Base-by-base conservation (phyloP, 2,888 invertebrate genomes). In the Scaptomyza polygonia region DNA sequence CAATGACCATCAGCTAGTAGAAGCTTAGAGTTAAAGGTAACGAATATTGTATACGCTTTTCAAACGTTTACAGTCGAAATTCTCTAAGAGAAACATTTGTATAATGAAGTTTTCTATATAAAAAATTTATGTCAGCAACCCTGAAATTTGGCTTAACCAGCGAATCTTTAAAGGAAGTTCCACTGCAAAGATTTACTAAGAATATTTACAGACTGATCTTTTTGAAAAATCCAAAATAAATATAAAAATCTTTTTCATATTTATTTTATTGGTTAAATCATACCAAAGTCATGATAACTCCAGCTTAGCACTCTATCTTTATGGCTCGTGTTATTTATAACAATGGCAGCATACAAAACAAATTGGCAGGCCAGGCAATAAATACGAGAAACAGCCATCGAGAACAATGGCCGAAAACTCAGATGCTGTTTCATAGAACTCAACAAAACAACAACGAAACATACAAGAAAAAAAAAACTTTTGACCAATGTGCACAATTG, bases 401-500 rank as follows among this genome's bases (percentile, higher is more conserved):
- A 82, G 68, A 70, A 69, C 64, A 85, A 87, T 87, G 53, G 16
- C 39, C 39, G 16, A 39, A 39, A 25, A 48, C 42, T 44, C 48
- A 34, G 43, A 44, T 30, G 51, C n/a, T 34, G 34, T n/a, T 3
- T 14, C 51, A 47, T 57, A 42, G 30, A 18, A 52, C 39, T 42
- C 48, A 36, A 56, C 36, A 55, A 43, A 63, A 43, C 29, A 40
- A 21, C 21, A 67, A 39, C n/a, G 67, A 62, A 59, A 49, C 52
- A 71, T 72, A 30, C 47, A 58, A 61, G 36, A 43, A 53, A 57
- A 54, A 21, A 43, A 61, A 79, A 81, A 85, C 64, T 82, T 87
- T 82, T 87, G 82, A 87, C 82, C 82, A 82, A 87, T 82, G 82
- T 77, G 86, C 84, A 86, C 84, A 86, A 84, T 84, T 88, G 86